These are phyloP conservation scores for Neosilurus mollespiculum DNA, from an alignment of 2,797 vertebrate genomes.

Conservation along the genomic window DNA sequence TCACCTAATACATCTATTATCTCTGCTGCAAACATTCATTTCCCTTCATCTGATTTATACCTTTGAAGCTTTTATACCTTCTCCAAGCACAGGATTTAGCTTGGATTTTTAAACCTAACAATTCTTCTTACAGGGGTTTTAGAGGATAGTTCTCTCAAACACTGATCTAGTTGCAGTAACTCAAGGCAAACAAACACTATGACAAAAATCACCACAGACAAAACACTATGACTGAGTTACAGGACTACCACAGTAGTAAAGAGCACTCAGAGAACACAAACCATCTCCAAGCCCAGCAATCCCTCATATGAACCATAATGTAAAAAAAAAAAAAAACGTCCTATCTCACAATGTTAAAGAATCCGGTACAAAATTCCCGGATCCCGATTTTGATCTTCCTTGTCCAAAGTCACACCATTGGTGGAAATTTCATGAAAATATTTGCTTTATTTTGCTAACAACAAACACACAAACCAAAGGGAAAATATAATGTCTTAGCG, in stretches of 20 bases:
- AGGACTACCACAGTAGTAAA: background rate
- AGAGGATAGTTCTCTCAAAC: background rate
- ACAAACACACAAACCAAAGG: too few species aligned
- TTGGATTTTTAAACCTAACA: background rate
- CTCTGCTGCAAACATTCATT: conserved; percentile 11
- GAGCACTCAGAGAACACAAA: too few species aligned
- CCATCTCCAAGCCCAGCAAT: too few species aligned
- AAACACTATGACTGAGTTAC: background rate
- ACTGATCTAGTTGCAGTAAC: background rate
- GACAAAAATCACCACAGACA: background rate
- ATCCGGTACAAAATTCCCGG: too few species aligned
- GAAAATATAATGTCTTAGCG: too few species aligned
- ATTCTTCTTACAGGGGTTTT: background rate
- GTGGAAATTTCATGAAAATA: too few species aligned
- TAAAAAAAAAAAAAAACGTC: too few species aligned
- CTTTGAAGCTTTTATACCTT: background rate
- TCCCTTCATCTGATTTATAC: conserved; percentile 13
- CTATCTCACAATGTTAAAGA: too few species aligned
- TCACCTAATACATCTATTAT: conserved; percentile 6
- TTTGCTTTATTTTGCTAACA: too few species aligned
- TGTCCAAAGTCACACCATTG: too few species aligned
- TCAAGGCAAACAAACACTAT: background rate
- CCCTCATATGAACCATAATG: too few species aligned
- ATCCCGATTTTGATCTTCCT: too few species aligned
- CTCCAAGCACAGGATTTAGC: background rate